A percentile compares a stretch with the other conserved stretches of the same genome.
Evolutionary conservation across 2,113 vertebrate genomes (phyloP).

Genomic region (Catharus bicknelli): DNA sequence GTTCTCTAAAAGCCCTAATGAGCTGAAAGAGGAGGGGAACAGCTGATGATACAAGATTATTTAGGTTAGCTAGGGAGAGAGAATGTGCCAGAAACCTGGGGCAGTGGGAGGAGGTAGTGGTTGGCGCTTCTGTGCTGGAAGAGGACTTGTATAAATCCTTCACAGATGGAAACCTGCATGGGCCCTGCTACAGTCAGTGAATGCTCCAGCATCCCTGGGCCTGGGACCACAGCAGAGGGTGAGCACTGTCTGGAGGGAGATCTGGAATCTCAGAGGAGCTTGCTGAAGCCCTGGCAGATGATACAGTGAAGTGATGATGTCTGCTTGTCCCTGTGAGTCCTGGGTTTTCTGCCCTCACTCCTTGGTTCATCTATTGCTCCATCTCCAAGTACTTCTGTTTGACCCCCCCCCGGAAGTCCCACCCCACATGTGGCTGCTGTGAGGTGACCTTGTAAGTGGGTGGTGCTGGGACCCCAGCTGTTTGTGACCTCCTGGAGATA

Average conservation of each 20-base stretch:
- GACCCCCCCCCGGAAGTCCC: not conserved
- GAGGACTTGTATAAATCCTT: not conserved
- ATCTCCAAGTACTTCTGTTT: not conserved
- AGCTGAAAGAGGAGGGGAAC: slow-evolving; percentile 19
- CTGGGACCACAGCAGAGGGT: not conserved
- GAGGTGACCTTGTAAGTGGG: not conserved
- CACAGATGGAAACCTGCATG: not conserved
- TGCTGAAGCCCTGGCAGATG: not conserved
- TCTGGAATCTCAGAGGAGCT: not conserved
- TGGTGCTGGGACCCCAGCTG: not conserved
- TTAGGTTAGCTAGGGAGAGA: slow-evolving; percentile 25
- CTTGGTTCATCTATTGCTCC: not conserved
- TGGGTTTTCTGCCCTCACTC: not conserved
- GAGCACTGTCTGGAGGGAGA: not conserved
- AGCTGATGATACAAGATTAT: not conserved
- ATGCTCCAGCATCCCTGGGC: not conserved
- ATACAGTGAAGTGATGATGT: not conserved
- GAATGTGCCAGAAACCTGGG: slow-evolving; percentile 11
- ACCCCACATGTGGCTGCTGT: fast-evolving
- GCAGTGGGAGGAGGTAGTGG: not conserved
- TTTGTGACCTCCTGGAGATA: fast-evolving
- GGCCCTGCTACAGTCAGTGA: not conserved
- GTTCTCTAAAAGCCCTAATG: slow-evolving; percentile 37
- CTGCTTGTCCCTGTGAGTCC: fast-evolving
- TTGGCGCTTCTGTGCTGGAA: not conserved